Percentiles rank a stretch among this genome's conserved stretches.
These are phyloP conservation scores for Peromyscus maniculatus DNA, from an alignment of 2,113 vertebrate species.

Conservation along the genomic window DNA sequence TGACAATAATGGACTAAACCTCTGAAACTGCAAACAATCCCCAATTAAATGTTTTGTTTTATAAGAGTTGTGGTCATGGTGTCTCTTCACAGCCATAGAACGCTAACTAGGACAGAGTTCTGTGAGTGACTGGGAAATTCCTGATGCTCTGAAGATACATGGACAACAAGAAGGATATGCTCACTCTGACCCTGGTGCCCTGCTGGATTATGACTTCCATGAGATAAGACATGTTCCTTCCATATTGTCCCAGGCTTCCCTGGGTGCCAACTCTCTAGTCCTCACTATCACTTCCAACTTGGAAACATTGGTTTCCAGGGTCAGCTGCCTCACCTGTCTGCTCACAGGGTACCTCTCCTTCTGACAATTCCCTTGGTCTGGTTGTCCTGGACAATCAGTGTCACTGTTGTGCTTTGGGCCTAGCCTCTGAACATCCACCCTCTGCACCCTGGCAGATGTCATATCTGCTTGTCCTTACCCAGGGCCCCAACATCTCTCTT, in stretches of 20 bases:
- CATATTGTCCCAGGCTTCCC: background rate
- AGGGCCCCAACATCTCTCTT: accelerated
- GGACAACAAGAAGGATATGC: accelerated
- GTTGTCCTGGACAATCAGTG: background rate
- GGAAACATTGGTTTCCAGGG: background rate
- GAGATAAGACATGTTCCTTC: background rate
- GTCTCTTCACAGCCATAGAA: background rate
- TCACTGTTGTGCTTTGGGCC: background rate
- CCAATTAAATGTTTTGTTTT: background rate
- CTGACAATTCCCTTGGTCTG: background rate
- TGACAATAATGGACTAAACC: background rate
- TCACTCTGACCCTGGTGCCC: background rate
- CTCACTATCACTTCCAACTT: background rate
- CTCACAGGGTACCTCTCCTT: accelerated
- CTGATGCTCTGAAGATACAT: background rate
- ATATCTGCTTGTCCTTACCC: accelerated
- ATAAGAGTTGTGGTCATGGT: background rate
- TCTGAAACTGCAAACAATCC: background rate
- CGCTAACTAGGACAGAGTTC: background rate
- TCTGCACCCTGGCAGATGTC: accelerated
- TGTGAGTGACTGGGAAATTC: accelerated
- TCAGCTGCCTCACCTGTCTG: accelerated
- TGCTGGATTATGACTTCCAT: background rate
- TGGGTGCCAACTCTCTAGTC: background rate
- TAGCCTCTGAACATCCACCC: background rate